phyloP scores from a whole-genome alignment of 2,113 vertebrate genomes.

The Mormyrus iriodes region DNA sequence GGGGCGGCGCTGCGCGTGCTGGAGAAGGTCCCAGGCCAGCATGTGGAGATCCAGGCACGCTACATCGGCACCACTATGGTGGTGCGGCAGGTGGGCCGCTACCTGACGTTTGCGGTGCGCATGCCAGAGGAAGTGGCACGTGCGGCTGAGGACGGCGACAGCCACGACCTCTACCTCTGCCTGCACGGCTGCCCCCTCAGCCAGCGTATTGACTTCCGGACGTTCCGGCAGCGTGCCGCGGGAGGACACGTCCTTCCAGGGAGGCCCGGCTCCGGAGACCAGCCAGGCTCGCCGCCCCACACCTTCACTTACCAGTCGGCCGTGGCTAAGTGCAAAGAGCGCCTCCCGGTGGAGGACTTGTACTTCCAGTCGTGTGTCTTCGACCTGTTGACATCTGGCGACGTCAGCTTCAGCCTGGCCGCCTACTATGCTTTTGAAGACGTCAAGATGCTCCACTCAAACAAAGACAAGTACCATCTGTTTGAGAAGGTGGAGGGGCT shows the following conservation, averaged over 20 bases:
- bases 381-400: constrained; percentile 88
- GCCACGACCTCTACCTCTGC: constrained; percentile 90
- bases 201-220: constrained; percentile 83
- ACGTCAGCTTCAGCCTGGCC: constrained; percentile 95
- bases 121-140: constrained; percentile 93
- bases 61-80: constrained; percentile 96
- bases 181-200: constrained; percentile 84
- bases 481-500: constrained; percentile 70
- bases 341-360: constrained; percentile 89
- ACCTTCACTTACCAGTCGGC: constrained; percentile 79
- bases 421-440: constrained; percentile 96
- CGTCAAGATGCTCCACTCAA: constrained; percentile 87
- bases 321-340: constrained; percentile 84
- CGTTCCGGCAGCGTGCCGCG: constrained; percentile 57
- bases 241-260: constrained; percentile 46
- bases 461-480: constrained; percentile 85
- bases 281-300: constrained; percentile 25
- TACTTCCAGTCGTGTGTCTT: constrained; percentile 97
- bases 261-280: background rate
- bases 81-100: constrained; percentile 88
- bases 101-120: constrained; percentile 87
- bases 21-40: constrained; percentile 86
- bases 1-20: constrained; percentile 84
- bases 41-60: constrained; percentile 90
- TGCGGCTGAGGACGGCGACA: constrained; percentile 81